Evolutionary conservation across 2,797 vertebrate genomes (phyloP), one percentile per base, ranked within the genome.

Genomic region (Rhadinocentrus ornatus): DNA sequence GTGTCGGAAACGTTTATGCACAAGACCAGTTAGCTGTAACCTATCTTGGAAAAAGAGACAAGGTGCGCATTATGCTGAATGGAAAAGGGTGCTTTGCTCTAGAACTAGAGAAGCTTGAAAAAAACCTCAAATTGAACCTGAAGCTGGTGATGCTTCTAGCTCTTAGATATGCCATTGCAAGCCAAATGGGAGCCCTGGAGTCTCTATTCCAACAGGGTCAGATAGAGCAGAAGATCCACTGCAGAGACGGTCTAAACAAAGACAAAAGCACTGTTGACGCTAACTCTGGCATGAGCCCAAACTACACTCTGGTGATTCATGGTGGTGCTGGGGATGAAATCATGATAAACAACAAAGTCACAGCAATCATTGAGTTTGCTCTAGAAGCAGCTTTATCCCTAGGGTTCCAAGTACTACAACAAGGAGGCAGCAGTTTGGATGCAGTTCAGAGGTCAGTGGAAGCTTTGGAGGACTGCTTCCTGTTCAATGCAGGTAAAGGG

Each of bases 401-500:
- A 20, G 95, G 94, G 56, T 84, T 86, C 9, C 80, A 90, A 58
- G 86, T 93, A 31, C 93, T 95, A 54, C 81, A 82, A 66, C 44
- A 78, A 24, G 91, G 92, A 60, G 93, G 95, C 26, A 91, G 67
- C 32, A 93, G 95, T 82, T 61, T 95, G 52, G 93, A 95, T 31
- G 94, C 93, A 71, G 95, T 95, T 75, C 92, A 95, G 80, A 91
- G 69, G 68, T 93, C 93, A 68, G 95, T 95, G 27, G 86, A 92
- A 75, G 94, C 94, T 41, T 78, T 95, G 15, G 95, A 95, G 75
- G 92, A 95, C 77, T 95, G 95, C 73, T 95, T 95, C 77, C 87
- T 95, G 48, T 95, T 95, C 78, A 95, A 95, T 81, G 94, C 95
- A 20, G 94, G 94, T 4, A 95, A 93, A 87, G 95, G 95, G 12